Evolutionary conservation across 2,113 vertebrate species (phyloP), one percentile per base, ranked within the genome.

Genomic region (Perognathus longimembris): DNA sequence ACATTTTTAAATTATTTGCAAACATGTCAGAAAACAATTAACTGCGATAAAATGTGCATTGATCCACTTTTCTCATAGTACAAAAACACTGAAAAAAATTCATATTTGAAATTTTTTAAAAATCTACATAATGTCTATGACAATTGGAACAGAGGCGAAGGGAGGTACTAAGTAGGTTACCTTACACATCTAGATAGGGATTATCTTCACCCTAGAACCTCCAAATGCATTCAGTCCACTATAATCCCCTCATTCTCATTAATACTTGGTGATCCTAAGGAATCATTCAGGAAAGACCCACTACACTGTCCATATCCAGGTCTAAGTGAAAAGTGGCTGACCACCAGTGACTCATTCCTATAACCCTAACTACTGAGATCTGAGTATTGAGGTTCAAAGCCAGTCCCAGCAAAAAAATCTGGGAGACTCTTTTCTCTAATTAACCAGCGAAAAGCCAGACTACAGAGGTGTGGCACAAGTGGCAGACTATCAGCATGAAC

Each of bases 11-110:
- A 76, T 54, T 38, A 45, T 85, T 42, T 74, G 38, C 12, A 85
- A 11, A 30, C 32, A 45, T 38, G 59, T 90, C 75, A 77, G 89
- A 83, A 93, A 86, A 34, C 42, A 93, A 59, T n/a, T 1, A 85
- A 74, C 59, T n/a, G n/a, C n/a, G n/a, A 74, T 77, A 54, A 87
- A 87, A 69, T 28, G 67, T 42, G 77, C n/a, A n/a, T n/a, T n/a
- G n/a, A n/a, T n/a, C 76, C 5, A 86, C 59, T 36, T 89, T 77
- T 85, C 28, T 88, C 32, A 67, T 91, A 94, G 45, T 17, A 88
- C 21, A 66, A 85, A 90, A 63, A 6, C 54, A 73, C n/a, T n/a
- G 59, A 89, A 70, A 74, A 82, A 83, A 12, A 69, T 6, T 74
- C 83, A 88, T 82, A 59, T 14, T n/a, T 81, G 32, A 85, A 80